Evolutionary conservation across 1,140 invertebrate species (phyloP), one percentile per base, ranked within the genome.

Genomic region (Schlechtendalia chinensis): DNA sequence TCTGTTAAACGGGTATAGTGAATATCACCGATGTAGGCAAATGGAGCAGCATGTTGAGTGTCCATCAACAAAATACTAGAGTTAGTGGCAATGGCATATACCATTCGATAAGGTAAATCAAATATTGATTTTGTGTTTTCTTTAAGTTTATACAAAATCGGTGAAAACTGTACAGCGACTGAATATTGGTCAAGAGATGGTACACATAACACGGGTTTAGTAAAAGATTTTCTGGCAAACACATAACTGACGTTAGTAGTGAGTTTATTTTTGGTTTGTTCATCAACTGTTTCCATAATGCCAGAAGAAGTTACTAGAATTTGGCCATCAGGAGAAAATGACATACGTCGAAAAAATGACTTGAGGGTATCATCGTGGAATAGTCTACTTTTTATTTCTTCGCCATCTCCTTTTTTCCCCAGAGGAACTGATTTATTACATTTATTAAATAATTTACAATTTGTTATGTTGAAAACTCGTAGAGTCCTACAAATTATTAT

Each of bases 361-460:
- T 96, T 93, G 65, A 98, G 90, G 0, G 96, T 97, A 85, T 98
- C 96, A 86, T 98, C 97, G 84, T 97, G 92, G 85, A 95, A 99
- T 50, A 98, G 88, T 67, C 92, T 77, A 79, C 14, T 77, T 45
- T 59, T 72, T 29, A 50, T 50, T 75, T 72, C 69, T 53, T 71
- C 56, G 0, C 47, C n/a, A 32, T 79, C 59, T 10, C 24, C 8
- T 58, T 71, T 81, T 67, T 80, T 80, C 1, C n/a, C 53, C 39
- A 54, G 14, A 22, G 75, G 65, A 24, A 82, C 69, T 50, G 75
- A 45, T 45, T 82, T 82, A 54, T 63, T 32, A 69, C 81, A 81
- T 67, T 74, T 74, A 58, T 10, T 65, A 17, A 81, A n/a, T 63
- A 81, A 58, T 56, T 91, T 92, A 84, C 92, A 92, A 0, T 89